Percentiles rank a stretch among this genome's conserved stretches.
phyloP scores from a whole-genome alignment of 1,140 invertebrate species.

The Drosophila parvula region DNA sequence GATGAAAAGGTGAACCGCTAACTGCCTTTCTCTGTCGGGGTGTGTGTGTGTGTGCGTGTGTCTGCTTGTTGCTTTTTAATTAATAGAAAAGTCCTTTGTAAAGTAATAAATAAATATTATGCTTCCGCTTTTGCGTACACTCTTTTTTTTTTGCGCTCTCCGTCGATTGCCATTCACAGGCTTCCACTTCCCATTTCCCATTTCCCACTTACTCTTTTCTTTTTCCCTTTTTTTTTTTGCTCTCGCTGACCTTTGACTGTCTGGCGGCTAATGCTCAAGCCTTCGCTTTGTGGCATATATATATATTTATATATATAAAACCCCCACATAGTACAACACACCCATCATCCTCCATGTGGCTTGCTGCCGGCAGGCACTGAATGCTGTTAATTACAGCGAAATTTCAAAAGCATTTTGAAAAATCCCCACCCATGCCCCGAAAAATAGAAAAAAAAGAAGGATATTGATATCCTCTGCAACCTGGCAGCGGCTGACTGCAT shows the following conservation, averaged over 20 bases:
- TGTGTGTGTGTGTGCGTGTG: conserved; percentile 25
- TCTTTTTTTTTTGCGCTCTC: conserved; percentile 48
- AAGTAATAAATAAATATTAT: conserved; percentile 84
- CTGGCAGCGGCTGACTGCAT: conserved; percentile 20
- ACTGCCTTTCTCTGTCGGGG: conserved; percentile 11
- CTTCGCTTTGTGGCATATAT: conserved; percentile 18
- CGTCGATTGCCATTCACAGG: conserved; percentile 54
- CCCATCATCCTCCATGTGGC: conserved; percentile 27
- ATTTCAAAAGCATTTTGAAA: conserved; percentile 48
- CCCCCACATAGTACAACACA: neutral
- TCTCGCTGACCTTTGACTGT: conserved; percentile 38
- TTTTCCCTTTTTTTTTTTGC: neutral
- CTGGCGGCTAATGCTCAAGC: conserved; percentile 48
- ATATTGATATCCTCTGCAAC: conserved; percentile 18
- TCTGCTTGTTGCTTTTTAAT: conserved; percentile 84
- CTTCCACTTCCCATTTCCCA: conserved; percentile 4
- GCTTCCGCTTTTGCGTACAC: conserved; percentile 73
- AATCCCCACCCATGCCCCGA: neutral
- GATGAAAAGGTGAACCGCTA: conserved; percentile 12
- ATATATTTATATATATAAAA: neutral
- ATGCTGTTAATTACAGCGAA: conserved; percentile 44
- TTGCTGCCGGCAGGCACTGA: conserved; percentile 35
- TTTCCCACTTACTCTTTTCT: neutral
- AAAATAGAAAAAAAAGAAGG: neutral
- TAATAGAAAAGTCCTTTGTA: conserved; percentile 84